phyloP scores from a whole-genome alignment of 2,888 invertebrate species.

The Rhingia rostrata region DNA sequence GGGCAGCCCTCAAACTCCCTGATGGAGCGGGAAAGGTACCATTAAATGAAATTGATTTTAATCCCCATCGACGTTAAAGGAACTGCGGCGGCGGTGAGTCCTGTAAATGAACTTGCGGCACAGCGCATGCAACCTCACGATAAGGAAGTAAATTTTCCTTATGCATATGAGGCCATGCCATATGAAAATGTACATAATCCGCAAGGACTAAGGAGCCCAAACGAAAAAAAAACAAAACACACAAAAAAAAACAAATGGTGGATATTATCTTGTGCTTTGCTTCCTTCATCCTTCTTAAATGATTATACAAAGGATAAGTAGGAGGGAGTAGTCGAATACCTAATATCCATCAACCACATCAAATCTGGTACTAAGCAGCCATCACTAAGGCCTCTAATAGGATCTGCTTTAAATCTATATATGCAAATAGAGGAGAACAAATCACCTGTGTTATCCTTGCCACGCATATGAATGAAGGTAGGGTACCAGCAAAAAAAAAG shows the following conservation, averaged over 20 bases:
- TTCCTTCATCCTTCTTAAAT: conserved; percentile 26
- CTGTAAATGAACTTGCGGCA: conserved; percentile 30
- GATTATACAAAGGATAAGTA: conserved; percentile 60
- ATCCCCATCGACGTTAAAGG: conserved; percentile 56
- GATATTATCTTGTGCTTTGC: conserved; percentile 37
- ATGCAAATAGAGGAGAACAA: conserved; percentile 60
- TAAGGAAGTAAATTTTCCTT: conserved; percentile 70
- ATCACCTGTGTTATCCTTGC: conserved; percentile 56
- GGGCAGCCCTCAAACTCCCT: background rate
- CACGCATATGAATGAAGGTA: conserved; percentile 33
- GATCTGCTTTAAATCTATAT: conserved; percentile 61
- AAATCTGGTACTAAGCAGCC: conserved; percentile 63
- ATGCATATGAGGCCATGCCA: conserved; percentile 60
- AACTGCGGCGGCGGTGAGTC: conserved; percentile 7
- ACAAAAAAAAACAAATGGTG: conserved; percentile 62
- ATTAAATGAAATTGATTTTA: conserved; percentile 71
- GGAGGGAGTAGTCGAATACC: conserved; percentile 38
- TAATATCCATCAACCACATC: conserved; percentile 69
- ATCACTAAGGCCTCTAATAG: conserved; percentile 65
- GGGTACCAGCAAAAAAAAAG: background rate
- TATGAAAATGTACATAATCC: conserved; percentile 20
- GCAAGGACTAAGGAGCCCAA: conserved; percentile 3
- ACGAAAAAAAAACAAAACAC: conserved; percentile 38
- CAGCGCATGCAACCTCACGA: conserved; percentile 59
- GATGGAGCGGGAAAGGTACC: conserved; percentile 40